phyloP scores from a whole-genome alignment of 2,888 invertebrate species.

The Abscondita cerata region DNA sequence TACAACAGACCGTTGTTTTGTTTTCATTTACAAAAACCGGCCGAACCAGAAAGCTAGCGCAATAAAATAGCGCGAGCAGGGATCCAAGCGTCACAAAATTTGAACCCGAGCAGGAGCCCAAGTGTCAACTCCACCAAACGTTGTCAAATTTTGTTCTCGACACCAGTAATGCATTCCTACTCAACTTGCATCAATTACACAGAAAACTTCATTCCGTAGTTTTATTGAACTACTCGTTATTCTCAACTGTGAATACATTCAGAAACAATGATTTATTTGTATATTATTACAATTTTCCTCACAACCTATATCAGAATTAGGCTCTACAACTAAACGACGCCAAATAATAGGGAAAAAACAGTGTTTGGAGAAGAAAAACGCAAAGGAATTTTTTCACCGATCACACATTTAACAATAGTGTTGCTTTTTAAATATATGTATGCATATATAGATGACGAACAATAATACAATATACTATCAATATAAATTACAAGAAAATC shows the following conservation, averaged over 20 bases:
- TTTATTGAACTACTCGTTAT: constrained; percentile 11
- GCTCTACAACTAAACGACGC: background rate
- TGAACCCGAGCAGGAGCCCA: too few species aligned
- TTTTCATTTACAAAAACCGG: too few species aligned
- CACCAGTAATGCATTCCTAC: too few species aligned
- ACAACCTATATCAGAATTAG: constrained; percentile 12
- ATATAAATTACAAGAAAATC: constrained; percentile 3
- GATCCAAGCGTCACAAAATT: too few species aligned
- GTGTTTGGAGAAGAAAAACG: background rate
- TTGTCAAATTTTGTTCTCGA: too few species aligned
- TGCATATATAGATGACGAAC: too few species aligned
- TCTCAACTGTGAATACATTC: constrained; percentile 3
- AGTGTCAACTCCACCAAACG: too few species aligned
- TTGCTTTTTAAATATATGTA: background rate
- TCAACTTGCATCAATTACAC: too few species aligned
- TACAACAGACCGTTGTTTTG: too few species aligned
- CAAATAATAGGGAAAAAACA: background rate
- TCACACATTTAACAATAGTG: constrained; percentile 1
- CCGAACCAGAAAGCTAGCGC: too few species aligned
- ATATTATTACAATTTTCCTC: background rate
- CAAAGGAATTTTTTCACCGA: background rate
- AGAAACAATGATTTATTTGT: background rate
- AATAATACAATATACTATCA: too few species aligned
- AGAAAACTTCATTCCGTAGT: background rate
- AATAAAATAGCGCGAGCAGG: too few species aligned